These are phyloP conservation scores for Passer domesticus DNA, from an alignment of 2,113 vertebrate species.

Conservation along the genomic window DNA sequence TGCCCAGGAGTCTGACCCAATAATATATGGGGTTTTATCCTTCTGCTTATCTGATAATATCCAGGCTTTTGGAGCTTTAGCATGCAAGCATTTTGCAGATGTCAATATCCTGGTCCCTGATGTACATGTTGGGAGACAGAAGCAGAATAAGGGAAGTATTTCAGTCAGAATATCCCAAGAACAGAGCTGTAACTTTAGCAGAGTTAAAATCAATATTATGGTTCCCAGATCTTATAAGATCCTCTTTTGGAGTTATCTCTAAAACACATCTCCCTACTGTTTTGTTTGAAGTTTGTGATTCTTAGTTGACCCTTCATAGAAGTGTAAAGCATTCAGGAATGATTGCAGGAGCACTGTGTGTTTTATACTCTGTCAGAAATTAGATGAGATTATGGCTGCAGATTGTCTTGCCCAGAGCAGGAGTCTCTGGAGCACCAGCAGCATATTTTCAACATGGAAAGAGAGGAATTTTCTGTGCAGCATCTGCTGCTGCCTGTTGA, in stretches of 20 bases:
- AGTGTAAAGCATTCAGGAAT: not conserved
- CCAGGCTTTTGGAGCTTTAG: not conserved
- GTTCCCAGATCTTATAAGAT: not conserved
- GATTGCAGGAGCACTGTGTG: not conserved
- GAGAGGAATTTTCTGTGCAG: not conserved
- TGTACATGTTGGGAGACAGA: not conserved
- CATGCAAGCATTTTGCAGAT: not conserved
- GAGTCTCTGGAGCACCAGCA: not conserved
- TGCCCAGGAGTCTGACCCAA: not conserved
- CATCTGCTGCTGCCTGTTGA: not conserved
- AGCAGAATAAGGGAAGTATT: not conserved
- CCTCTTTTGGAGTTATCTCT: not conserved
- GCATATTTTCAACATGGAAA: not conserved
- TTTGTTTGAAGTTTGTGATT: not conserved
- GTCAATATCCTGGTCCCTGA: not conserved
- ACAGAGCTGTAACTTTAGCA: not conserved
- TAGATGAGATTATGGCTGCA: not conserved
- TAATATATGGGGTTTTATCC: not conserved
- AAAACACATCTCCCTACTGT: not conserved
- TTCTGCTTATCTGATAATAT: not conserved
- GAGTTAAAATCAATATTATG: not conserved
- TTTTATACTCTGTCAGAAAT: not conserved
- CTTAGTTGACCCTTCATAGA: not conserved
- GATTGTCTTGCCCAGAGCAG: not conserved
- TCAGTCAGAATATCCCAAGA: not conserved